Conservation (phyloP, 2,888 invertebrate species). For the Archips xylosteana region DNA sequence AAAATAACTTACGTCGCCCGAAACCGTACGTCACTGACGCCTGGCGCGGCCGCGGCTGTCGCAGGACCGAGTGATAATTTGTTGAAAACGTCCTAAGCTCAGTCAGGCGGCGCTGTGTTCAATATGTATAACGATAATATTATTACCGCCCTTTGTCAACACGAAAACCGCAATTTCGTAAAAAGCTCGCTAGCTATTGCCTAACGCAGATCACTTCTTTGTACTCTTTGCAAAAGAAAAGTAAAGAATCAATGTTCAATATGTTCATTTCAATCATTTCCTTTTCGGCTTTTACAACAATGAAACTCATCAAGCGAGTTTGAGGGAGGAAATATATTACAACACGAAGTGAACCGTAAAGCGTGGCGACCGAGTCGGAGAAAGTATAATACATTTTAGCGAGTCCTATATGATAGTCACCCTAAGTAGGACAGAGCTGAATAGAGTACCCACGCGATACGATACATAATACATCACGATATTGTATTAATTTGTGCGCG, state of each 20-base stretch:
- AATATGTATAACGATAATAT: background rate
- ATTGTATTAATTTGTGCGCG: conserved; percentile 50
- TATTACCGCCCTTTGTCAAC: background rate
- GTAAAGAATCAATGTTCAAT: conserved; percentile 14
- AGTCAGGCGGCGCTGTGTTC: background rate
- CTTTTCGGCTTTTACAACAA: conserved; percentile 16
- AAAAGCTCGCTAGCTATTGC: background rate
- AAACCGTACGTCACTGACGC: conserved; percentile 28
- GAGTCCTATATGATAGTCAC: conserved; percentile 50
- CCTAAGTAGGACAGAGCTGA: conserved; percentile 49
- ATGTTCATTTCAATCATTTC: conserved; percentile 20
- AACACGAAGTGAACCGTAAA: conserved; percentile 10
- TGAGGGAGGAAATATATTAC: conserved; percentile 6
- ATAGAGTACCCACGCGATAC: conserved; percentile 49
- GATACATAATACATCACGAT: conserved; percentile 59
- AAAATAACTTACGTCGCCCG: conserved; percentile 57
- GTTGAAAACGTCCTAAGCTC: background rate
- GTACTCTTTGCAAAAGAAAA: background rate
- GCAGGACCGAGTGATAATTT: background rate
- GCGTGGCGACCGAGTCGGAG: conserved; percentile 2
- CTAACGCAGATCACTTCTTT: conserved; percentile 6
- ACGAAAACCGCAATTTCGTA: background rate
- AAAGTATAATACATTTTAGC: conserved; percentile 8
- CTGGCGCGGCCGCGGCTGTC: background rate
- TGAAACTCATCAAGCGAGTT: conserved; percentile 18